Evolutionary conservation across 2,113 vertebrate species (phyloP).

Genomic region (Sturnira hondurensis): DNA sequence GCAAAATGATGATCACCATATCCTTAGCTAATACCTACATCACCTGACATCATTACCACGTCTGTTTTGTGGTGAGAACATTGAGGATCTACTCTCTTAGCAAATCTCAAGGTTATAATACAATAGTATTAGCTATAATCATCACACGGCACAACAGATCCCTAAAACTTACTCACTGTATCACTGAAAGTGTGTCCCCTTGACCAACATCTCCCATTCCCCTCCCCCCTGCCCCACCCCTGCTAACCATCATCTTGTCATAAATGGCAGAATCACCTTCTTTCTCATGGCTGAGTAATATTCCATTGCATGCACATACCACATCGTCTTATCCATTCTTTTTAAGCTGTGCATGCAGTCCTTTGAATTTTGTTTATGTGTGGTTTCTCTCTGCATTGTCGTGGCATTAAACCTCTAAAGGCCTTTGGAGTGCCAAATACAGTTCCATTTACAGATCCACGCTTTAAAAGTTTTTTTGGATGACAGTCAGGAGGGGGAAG

Average conservation of each 20-base stretch:
- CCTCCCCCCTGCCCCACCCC: no score
- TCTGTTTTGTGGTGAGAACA: neutral
- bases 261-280: neutral
- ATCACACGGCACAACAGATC: neutral
- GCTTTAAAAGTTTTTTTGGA: constrained; percentile 45
- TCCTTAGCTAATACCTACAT: neutral
- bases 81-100: neutral
- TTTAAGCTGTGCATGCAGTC: neutral
- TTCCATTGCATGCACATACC: neutral
- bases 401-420: constrained; percentile 55
- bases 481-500: neutral
- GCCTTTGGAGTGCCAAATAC: constrained; percentile 22
- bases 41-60: neutral
- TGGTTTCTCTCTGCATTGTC: constrained; percentile 8
- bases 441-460: neutral
- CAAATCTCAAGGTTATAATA: neutral
- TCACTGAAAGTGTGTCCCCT: neutral
- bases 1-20: neutral
- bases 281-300: neutral
- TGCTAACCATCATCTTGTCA: neutral
- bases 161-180: neutral
- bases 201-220: neutral
- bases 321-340: neutral
- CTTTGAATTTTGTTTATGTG: constrained; percentile 23
- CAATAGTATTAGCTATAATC: neutral